phyloP scores from a whole-genome alignment of 2,797 vertebrate genomes.

The Enteromius fasciolatus region DNA sequence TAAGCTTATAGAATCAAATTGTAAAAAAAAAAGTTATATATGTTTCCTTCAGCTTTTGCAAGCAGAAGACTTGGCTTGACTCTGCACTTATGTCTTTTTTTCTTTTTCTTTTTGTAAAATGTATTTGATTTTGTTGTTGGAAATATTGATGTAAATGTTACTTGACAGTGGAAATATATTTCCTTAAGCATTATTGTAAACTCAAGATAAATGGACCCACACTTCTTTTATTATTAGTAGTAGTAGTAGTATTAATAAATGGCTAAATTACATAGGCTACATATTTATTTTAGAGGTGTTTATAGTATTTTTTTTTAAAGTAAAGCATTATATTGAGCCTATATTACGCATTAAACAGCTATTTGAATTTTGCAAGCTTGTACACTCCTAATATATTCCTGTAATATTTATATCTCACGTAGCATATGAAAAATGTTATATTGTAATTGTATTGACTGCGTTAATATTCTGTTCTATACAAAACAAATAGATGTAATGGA shows the following conservation, averaged over 20 bases:
- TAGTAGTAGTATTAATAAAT: not conserved
- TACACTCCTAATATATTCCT: not conserved
- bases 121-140: no score
- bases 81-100: no score
- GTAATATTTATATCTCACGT: not conserved
- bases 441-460: not conserved
- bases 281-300: not conserved
- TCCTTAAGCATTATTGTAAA: no score
- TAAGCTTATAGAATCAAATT: no score
- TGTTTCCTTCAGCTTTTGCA: no score
- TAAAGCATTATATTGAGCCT: not conserved
- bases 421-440: not conserved
- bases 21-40: no score
- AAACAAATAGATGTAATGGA: conserved; percentile 63
- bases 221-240: no score
- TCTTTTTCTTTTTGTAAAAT: no score
- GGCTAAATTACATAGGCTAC: not conserved
- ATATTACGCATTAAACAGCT: not conserved
- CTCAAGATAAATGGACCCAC: no score
- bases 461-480: not conserved
- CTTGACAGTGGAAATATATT: no score
- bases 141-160: no score
- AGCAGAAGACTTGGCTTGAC: no score
- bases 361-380: not conserved
- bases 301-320: not conserved